phyloP scores from a whole-genome alignment of 2,113 vertebrate species.

The Probosciger aterrimus region DNA sequence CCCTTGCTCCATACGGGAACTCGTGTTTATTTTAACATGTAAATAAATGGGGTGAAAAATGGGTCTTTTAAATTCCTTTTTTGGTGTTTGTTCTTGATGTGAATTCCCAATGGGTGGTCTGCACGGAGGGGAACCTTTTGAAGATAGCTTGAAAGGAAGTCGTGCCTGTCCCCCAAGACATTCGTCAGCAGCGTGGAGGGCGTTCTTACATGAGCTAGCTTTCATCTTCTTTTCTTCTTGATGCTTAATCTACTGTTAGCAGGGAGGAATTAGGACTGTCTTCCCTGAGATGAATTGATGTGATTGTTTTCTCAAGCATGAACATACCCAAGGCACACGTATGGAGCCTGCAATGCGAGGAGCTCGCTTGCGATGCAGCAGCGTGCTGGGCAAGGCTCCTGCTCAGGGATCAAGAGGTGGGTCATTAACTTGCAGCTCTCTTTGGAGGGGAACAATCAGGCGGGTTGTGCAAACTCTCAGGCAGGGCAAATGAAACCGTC shows the following conservation, averaged over 20 bases:
- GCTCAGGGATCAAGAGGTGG: not conserved
- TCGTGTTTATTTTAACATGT: conserved; percentile 8
- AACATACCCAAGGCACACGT: not conserved
- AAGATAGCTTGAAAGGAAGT: conserved; percentile 36
- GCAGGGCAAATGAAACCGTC: conserved; percentile 5
- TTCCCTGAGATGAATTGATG: conserved; percentile 4
- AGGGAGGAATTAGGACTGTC: not conserved
- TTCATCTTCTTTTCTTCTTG: not conserved
- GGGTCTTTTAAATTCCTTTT: not conserved
- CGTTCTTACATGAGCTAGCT: not conserved
- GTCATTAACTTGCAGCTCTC: not conserved
- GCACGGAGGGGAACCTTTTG: conserved; percentile 14
- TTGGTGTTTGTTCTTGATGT: not conserved
- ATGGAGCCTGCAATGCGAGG: not conserved
- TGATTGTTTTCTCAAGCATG: conserved; percentile 16
- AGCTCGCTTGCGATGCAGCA: not conserved
- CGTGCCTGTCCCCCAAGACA: not conserved
- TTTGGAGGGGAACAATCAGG: not conserved
- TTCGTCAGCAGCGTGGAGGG: not conserved
- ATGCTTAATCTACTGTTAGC: not conserved
- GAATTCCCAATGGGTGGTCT: conserved; percentile 3
- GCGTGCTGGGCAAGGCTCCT: not conserved
- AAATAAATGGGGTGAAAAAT: conserved; percentile 33
- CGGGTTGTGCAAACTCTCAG: not conserved
- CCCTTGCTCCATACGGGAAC: conserved; percentile 1